Evolutionary conservation across 1,140 invertebrate genomes (phyloP).

Genomic region (Muscidifurax raptorellus): DNA sequence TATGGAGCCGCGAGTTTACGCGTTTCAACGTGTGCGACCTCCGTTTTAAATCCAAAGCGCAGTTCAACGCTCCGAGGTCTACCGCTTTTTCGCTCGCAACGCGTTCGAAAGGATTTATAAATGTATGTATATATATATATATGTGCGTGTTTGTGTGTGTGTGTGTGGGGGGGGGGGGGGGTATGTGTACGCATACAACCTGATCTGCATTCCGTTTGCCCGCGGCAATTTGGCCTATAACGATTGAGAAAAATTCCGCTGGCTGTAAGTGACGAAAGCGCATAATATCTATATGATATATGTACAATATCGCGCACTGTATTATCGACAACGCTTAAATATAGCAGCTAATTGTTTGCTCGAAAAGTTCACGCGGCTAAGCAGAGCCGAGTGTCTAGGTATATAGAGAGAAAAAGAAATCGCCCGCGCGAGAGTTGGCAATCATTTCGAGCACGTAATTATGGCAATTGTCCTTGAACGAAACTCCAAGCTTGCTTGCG

Average conservation of each 20-base stretch:
- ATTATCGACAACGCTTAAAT: no score
- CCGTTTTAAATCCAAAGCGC: constrained; percentile 20
- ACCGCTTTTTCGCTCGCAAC: constrained; percentile 6
- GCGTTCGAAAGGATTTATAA: neutral
- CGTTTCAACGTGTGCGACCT: neutral
- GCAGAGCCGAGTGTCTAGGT: no score
- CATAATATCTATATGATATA: no score
- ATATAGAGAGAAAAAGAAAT: neutral
- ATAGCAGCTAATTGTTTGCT: no score
- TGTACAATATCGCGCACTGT: no score
- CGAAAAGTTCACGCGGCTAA: no score
- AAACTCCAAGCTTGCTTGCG: neutral
- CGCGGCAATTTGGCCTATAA: neutral
- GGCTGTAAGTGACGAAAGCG: neutral
- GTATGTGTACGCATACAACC: no score
- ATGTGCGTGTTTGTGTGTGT: no score
- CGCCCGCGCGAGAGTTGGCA: neutral
- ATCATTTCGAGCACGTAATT: constrained; percentile 17
- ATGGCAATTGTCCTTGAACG: constrained; percentile 8
- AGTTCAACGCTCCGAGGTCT: constrained; percentile 1
- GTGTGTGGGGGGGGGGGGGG: no score
- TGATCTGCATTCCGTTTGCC: constrained; percentile 2
- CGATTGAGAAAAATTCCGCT: neutral
- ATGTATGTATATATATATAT: no score
- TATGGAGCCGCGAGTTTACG: neutral